A percentile compares a stretch with the other conserved stretches of the same genome.
Evolutionary conservation across 2,888 invertebrate genomes (phyloP).

Genomic region (Mythimna vitellina): DNA sequence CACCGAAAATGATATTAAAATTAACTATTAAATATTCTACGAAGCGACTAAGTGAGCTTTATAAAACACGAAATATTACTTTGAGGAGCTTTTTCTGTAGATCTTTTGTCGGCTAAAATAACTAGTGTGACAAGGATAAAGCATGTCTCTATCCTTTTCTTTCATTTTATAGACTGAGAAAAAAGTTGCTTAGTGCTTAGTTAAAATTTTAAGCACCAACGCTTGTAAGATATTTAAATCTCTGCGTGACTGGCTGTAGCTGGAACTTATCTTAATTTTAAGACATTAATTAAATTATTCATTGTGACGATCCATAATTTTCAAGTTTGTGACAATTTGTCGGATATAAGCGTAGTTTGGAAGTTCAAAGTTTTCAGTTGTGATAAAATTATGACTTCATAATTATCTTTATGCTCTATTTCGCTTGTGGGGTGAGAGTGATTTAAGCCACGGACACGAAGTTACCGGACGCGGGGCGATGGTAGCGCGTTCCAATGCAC

Average conservation of each 20-base stretch:
- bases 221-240: slow-evolving; percentile 49
- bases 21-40: slow-evolving; percentile 33
- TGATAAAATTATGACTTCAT: slow-evolving; percentile 54
- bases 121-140: slow-evolving; percentile 22
- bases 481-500: no score
- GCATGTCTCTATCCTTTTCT: not conserved
- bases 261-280: slow-evolving; percentile 59
- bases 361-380: slow-evolving; percentile 40
- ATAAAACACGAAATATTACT: slow-evolving; percentile 53
- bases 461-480: no score
- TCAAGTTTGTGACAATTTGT: slow-evolving; percentile 59
- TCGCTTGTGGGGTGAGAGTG: slow-evolving; percentile 3
- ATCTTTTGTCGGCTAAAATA: slow-evolving; percentile 13
- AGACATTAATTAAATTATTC: slow-evolving; percentile 61
- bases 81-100: slow-evolving; percentile 31
- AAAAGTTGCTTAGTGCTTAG: slow-evolving; percentile 14
- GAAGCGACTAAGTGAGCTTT: slow-evolving; percentile 28
- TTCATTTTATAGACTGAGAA: slow-evolving; percentile 23
- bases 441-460: no score
- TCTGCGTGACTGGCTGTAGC: slow-evolving; percentile 27
- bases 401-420: slow-evolving; percentile 55
- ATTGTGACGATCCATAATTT: slow-evolving; percentile 54
- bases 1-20: slow-evolving; percentile 12
- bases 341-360: slow-evolving; percentile 45
- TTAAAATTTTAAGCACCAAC: slow-evolving; percentile 28